These are phyloP conservation scores for Idaea biselata DNA, from an alignment of 2,888 invertebrate species.

Conservation along the genomic window DNA sequence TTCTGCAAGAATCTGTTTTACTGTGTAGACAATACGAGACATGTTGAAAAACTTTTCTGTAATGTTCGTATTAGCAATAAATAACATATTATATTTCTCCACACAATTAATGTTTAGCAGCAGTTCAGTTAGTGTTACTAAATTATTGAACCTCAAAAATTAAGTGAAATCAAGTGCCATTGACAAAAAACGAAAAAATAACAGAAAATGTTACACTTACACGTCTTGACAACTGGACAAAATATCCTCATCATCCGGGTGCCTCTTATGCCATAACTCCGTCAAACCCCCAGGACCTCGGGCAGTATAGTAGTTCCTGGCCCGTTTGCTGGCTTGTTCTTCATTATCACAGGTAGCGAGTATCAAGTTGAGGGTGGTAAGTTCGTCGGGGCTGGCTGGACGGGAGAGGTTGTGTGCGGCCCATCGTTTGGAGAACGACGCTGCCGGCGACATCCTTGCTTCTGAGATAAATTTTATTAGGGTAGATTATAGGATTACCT, in stretches of 20 bases:
- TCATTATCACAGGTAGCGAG: conserved; percentile 58
- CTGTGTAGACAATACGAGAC: no score
- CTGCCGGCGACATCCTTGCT: conserved; percentile 70
- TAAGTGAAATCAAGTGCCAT: neutral
- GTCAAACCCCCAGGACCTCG: conserved; percentile 64
- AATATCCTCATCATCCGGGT: conserved; percentile 71
- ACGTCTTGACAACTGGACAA: conserved; percentile 73
- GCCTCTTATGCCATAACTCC: conserved; percentile 66
- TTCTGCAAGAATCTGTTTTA: no score
- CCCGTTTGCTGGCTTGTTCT: conserved; percentile 59
- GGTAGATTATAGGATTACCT: no score
- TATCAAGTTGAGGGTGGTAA: conserved; percentile 56
- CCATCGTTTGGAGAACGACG: conserved; percentile 77
- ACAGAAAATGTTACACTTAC: conserved; percentile 44
- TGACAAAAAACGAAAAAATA: conserved; percentile 1
- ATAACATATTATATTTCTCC: no score
- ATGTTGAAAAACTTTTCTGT: no score
- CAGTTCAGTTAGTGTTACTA: no score
- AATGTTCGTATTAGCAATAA: no score
- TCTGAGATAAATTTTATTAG: conserved; percentile 32
- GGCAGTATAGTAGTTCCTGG: conserved; percentile 63
- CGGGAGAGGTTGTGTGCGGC: conserved; percentile 69
- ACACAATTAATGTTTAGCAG: no score
- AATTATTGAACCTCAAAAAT: no score
- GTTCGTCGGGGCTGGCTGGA: conserved; percentile 52